Conservation (phyloP, 1,140 invertebrate genomes). For the Drosophila leontia region DNA sequence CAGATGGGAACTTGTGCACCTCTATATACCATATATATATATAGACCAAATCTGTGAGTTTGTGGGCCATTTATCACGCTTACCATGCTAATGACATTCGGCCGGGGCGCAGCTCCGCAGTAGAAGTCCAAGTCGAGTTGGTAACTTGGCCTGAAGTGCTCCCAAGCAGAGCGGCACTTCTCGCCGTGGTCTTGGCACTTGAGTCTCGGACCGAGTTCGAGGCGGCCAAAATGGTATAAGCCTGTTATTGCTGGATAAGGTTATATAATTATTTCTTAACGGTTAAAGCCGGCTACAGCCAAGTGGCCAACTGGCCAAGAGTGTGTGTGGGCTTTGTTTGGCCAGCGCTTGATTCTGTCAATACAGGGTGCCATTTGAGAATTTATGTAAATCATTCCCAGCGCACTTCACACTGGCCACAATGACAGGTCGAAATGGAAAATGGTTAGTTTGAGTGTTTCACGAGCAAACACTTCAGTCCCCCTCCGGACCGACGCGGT, state of each 20-base stretch:
- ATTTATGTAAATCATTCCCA: constrained; percentile 81
- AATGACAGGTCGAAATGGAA: constrained; percentile 74
- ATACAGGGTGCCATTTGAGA: constrained; percentile 78
- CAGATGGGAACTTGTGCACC: constrained; percentile 24
- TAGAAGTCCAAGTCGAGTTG: constrained; percentile 28
- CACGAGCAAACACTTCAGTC: constrained; percentile 76
- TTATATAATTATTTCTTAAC: constrained; percentile 80
- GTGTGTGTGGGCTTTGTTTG: constrained; percentile 74
- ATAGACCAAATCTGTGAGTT: constrained; percentile 53
- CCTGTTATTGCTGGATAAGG: constrained; percentile 63
- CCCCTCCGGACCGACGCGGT: constrained; percentile 7
- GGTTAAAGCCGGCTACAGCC: constrained; percentile 44
- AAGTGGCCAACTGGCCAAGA: constrained; percentile 15
- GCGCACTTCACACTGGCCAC: constrained; percentile 70
- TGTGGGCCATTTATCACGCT: constrained; percentile 79
- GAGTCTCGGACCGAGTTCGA: constrained; percentile 11
- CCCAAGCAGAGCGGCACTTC: constrained; percentile 49
- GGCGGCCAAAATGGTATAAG: constrained; percentile 43
- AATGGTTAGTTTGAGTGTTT: constrained; percentile 77
- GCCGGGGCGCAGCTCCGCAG: constrained; percentile 33
- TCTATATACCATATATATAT: constrained; percentile 23
- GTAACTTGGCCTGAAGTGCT: constrained; percentile 42
- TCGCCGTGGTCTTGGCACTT: constrained; percentile 48
- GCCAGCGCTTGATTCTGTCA: constrained; percentile 75
- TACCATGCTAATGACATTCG: constrained; percentile 80